Conservation (phyloP, 2,888 invertebrate species). For the Lepetodrilus schrolli region DNA sequence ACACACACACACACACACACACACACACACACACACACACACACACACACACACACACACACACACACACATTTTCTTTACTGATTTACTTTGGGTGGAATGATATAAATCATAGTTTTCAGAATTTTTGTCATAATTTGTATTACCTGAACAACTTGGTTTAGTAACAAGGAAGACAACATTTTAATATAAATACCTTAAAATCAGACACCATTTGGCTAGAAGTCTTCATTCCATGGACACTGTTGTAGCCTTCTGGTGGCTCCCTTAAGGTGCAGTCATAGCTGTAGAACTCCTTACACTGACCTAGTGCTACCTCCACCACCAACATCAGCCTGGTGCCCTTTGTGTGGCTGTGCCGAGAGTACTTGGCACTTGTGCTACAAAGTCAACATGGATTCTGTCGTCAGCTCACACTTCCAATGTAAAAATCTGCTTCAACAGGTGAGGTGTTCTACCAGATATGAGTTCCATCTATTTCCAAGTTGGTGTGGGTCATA, state of each 20-base stretch:
- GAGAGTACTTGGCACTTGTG: constrained; percentile 66
- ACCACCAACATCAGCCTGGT: constrained; percentile 68
- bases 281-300: constrained; percentile 50
- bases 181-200: constrained; percentile 47
- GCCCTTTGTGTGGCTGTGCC: constrained; percentile 58
- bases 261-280: constrained; percentile 61
- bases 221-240: constrained; percentile 65
- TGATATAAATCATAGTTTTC: too few relatives aligned
- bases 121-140: not conserved
- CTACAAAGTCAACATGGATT: constrained; percentile 44
- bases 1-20: not conserved
- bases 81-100: too few relatives aligned
- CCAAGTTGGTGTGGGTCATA: too few relatives aligned
- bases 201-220: constrained; percentile 56
- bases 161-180: not conserved
- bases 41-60: not conserved
- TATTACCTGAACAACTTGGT: not conserved
- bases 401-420: too few relatives aligned
- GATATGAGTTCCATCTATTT: too few relatives aligned
- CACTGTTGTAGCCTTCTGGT: constrained; percentile 71
- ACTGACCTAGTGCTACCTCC: constrained; percentile 69
- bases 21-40: not conserved
- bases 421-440: too few relatives aligned
- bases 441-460: too few relatives aligned
- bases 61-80: not conserved